Evolutionary conservation across 2,888 invertebrate species (phyloP).

Genomic region (Actias luna): DNA sequence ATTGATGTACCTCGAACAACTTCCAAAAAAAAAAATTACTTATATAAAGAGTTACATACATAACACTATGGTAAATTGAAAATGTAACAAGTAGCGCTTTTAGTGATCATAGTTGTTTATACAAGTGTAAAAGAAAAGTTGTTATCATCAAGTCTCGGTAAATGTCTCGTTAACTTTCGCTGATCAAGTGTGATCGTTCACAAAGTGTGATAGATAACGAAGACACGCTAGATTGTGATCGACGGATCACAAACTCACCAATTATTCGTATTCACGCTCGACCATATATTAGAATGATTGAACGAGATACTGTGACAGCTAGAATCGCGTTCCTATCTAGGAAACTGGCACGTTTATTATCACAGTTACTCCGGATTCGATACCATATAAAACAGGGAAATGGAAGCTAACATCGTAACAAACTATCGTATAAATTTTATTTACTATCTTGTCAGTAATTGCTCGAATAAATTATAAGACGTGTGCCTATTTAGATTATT

Average conservation of each 20-base stretch:
- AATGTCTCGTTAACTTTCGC: conserved; percentile 1
- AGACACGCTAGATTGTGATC: neutral
- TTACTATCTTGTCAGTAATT: neutral
- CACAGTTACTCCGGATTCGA: conserved; percentile 12
- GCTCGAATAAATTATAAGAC: neutral
- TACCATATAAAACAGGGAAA: conserved; percentile 16
- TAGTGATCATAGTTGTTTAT: neutral
- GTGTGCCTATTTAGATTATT: neutral
- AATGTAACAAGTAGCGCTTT: neutral
- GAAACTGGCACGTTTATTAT: conserved; percentile 17
- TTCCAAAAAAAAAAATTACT: too few species aligned
- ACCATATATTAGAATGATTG: conserved; percentile 13
- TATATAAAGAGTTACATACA: neutral
- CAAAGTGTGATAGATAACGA: neutral
- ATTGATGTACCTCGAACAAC: too few species aligned
- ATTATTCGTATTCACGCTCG: conserved; percentile 9
- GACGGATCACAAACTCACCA: conserved; percentile 13
- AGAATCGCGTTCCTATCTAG: conserved; percentile 12
- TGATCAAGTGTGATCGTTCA: neutral
- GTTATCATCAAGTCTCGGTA: neutral
- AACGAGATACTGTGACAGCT: conserved; percentile 15
- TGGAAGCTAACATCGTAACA: neutral
- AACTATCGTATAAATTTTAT: conserved; percentile 10
- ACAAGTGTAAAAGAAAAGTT: neutral
- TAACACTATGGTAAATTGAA: neutral